Evolutionary conservation across 2,113 vertebrate genomes (phyloP).

Genomic region (Daubentonia madagascariensis): DNA sequence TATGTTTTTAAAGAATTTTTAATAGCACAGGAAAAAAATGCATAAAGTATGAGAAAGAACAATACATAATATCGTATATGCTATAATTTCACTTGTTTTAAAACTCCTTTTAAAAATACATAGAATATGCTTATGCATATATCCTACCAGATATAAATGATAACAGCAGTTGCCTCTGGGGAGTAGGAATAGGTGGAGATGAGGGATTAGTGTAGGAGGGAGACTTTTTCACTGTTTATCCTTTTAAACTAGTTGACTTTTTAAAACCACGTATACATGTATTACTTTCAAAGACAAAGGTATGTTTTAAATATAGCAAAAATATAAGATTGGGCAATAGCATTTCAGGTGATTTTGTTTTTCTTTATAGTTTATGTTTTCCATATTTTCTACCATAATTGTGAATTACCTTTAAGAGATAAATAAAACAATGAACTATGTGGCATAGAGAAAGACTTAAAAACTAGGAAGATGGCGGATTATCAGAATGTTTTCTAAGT

Average conservation of each 20-base stretch:
- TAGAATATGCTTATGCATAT: background rate
- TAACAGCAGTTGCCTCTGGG: background rate
- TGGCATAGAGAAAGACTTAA: background rate
- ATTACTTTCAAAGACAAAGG: constrained; percentile 23
- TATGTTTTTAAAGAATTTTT: constrained; percentile 19
- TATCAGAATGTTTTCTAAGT: constrained; percentile 26
- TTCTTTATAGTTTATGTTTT: background rate
- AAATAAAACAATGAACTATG: constrained; percentile 12
- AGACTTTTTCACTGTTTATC: background rate
- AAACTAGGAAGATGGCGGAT: background rate
- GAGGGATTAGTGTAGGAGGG: background rate
- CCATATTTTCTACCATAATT: background rate
- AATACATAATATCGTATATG: background rate
- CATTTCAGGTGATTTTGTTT: background rate
- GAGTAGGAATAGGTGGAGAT: background rate
- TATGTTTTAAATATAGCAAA: background rate
- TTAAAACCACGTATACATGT: background rate
- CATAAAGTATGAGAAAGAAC: background rate
- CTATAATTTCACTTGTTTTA: constrained; percentile 1
- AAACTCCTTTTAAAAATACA: background rate
- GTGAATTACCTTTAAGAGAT: constrained; percentile 32
- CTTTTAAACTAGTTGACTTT: constrained; percentile 8
- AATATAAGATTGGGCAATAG: background rate
- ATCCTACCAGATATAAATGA: background rate
- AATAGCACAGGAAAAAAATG: background rate